Percentiles rank a stretch among this genome's conserved stretches.
These are phyloP conservation scores for Bradypodion pumilum DNA, from an alignment of 2,797 vertebrate genomes.

Conservation along the genomic window DNA sequence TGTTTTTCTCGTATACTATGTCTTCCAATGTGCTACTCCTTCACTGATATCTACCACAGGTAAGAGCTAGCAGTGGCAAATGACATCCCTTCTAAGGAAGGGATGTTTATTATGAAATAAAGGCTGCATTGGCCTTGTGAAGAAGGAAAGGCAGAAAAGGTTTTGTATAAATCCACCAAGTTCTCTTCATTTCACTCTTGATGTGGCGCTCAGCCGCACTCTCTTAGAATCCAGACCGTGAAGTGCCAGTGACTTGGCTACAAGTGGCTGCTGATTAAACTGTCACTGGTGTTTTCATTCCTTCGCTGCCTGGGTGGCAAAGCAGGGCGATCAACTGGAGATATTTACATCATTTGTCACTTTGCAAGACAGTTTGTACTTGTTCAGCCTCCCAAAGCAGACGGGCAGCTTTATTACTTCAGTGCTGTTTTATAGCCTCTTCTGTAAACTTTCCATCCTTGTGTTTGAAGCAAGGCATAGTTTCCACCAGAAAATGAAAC, in stretches of 20 bases:
- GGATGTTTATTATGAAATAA: background rate
- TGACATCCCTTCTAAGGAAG: background rate
- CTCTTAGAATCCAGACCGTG: background rate
- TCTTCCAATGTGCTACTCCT: background rate
- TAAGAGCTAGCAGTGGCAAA: background rate
- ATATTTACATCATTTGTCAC: conserved; percentile 37
- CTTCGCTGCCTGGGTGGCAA: fast-evolving
- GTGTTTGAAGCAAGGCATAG: conserved; percentile 19
- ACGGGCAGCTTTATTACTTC: conserved; percentile 18
- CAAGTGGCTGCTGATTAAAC: background rate
- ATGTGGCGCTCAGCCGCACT: background rate
- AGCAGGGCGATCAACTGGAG: conserved; percentile 17
- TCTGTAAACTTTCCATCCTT: conserved; percentile 42
- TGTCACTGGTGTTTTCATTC: background rate
- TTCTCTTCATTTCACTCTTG: background rate
- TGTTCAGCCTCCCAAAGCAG: conserved; percentile 34
- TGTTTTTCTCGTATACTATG: background rate
- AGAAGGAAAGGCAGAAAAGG: background rate
- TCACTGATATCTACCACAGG: too few species aligned
- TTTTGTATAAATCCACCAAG: background rate
- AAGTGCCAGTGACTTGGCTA: background rate
- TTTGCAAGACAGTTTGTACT: conserved; percentile 39
- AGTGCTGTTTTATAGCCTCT: conserved; percentile 46
- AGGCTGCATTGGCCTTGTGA: background rate
- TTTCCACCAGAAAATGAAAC: conserved; percentile 48